Evolutionary conservation across 2,113 vertebrate species (phyloP), one percentile per base, ranked within the genome.

Genomic region (Oncorhynchus gorbuscha): DNA sequence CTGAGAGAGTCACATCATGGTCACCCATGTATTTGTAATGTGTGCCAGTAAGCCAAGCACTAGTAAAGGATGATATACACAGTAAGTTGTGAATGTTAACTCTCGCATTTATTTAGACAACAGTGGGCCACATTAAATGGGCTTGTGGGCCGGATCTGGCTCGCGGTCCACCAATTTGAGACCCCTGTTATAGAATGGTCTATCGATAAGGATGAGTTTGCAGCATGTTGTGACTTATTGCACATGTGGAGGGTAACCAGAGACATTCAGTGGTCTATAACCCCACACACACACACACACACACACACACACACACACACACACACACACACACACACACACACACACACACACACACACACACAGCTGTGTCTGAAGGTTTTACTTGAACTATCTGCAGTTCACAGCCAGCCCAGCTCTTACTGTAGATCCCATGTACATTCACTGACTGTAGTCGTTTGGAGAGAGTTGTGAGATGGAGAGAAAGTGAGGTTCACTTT

Each of bases 311-410:
- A 13, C 5, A 74, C 70, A 81, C 62, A 77, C 82, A 84, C 51
- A 13, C 5, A 74, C 70, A 81, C 5, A 35, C 35, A 79, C 70
- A 59, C 73, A 55, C 28, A 24, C 24, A 24, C 35, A 0, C 6
- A 1, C 75, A 72, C 28, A 1, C 5, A 35, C 5, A 35, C 35
- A 79, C 70, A 59, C 73, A 55, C 62, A 77, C 82, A 84, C 51
- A 13, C 5, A 74, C 70, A 81, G 78, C 77, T 86, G 82, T 84
- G 73, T 73, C 85, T 71, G 59, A 76, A 76, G 73, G 76, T 76
- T 86, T 82, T 75, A 89, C 77, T 83, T 87, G 76, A 45, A 55
- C 51, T 5, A 73, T 55, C 9, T 3, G 30, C 16, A 16, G n/a
- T 32, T 32, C 72, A 55, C 51, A 55, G 12, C 69, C 51, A 62